A percentile compares a stretch with the other conserved stretches of the same genome.
These are phyloP conservation scores for Apamea sordens DNA, from an alignment of 2,888 invertebrate genomes.

Conservation along the genomic window DNA sequence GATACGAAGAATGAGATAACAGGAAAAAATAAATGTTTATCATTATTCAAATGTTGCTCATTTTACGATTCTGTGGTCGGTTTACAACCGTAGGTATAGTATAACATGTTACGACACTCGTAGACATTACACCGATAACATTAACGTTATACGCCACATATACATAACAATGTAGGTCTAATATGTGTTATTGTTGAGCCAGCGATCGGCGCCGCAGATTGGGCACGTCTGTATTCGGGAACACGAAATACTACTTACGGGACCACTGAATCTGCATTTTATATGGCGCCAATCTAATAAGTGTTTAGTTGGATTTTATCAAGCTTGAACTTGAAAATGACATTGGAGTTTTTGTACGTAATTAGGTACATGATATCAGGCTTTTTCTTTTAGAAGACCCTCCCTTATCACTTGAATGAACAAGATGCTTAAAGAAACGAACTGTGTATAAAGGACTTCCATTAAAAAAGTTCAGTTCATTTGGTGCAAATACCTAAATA, in stretches of 20 bases:
- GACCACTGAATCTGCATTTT: conserved; percentile 56
- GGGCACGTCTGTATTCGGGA: conserved; percentile 68
- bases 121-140: conserved; percentile 31
- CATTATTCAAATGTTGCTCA: conserved; percentile 65
- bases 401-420: conserved; percentile 6
- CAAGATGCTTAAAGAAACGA: conserved; percentile 19
- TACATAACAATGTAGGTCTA: conserved; percentile 23
- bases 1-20: conserved; percentile 56
- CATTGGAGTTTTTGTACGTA: conserved; percentile 21
- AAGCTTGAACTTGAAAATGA: conserved; percentile 45
- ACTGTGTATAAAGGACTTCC: background rate
- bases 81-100: conserved; percentile 23
- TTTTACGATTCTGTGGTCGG: conserved; percentile 52
- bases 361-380: conserved; percentile 40
- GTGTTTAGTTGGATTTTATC: conserved; percentile 50
- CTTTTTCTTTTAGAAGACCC: background rate
- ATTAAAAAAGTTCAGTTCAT: conserved; percentile 25
- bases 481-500: conserved; percentile 8
- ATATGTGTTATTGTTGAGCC: conserved; percentile 44
- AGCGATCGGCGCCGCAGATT: conserved; percentile 66
- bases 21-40: conserved; percentile 63
- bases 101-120: conserved; percentile 34
- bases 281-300: conserved; percentile 46
- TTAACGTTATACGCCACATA: conserved; percentile 42
- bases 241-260: conserved; percentile 58